Percentiles rank a stretch among this genome's conserved stretches.
These are phyloP conservation scores for Pempheris klunzingeri DNA, from an alignment of 2,797 vertebrate genomes.

Conservation along the genomic window DNA sequence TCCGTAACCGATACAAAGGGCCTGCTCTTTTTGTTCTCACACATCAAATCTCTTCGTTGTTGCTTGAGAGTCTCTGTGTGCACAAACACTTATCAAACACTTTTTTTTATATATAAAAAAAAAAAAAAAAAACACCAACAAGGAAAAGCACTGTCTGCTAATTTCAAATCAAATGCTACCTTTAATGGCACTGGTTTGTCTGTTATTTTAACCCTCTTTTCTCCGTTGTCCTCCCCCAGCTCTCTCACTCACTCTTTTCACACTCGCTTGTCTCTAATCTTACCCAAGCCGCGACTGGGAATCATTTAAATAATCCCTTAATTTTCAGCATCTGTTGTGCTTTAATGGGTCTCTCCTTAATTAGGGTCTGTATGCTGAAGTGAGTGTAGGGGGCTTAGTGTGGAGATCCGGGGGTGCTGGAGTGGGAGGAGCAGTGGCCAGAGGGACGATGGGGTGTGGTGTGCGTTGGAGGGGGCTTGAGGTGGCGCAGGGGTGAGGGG, in stretches of 20 bases:
- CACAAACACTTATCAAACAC: conserved; percentile 42
- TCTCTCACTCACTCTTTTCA: conserved; percentile 53
- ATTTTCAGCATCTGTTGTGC: conserved; percentile 87
- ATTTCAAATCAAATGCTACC: conserved; percentile 49
- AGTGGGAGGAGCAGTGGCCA: conserved; percentile 46
- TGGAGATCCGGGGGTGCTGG: conserved; percentile 50
- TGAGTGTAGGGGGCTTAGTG: conserved; percentile 69
- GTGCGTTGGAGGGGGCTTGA: conserved; percentile 26
- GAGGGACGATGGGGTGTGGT: conserved; percentile 39
- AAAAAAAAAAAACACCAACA: conserved; percentile 31
- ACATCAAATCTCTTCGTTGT: conserved; percentile 56
- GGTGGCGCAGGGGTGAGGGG: conserved; percentile 28
- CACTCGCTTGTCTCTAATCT: conserved; percentile 65
- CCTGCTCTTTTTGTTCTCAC: conserved; percentile 47
- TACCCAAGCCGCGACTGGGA: conserved; percentile 67
- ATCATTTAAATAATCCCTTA: conserved; percentile 89
- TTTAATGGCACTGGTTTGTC: conserved; percentile 38
- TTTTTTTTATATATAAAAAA: conserved; percentile 15
- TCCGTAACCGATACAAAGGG: conserved; percentile 70
- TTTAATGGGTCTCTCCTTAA: conserved; percentile 82
- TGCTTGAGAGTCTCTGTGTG: conserved; percentile 27
- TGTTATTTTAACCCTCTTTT: conserved; percentile 59
- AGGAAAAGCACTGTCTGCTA: conserved; percentile 42
- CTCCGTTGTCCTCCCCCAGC: conserved; percentile 25
- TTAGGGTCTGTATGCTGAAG: conserved; percentile 77